These are phyloP conservation scores for Drosophila punjabiensis DNA, from an alignment of 1,140 invertebrate species.

Conservation along the genomic window DNA sequence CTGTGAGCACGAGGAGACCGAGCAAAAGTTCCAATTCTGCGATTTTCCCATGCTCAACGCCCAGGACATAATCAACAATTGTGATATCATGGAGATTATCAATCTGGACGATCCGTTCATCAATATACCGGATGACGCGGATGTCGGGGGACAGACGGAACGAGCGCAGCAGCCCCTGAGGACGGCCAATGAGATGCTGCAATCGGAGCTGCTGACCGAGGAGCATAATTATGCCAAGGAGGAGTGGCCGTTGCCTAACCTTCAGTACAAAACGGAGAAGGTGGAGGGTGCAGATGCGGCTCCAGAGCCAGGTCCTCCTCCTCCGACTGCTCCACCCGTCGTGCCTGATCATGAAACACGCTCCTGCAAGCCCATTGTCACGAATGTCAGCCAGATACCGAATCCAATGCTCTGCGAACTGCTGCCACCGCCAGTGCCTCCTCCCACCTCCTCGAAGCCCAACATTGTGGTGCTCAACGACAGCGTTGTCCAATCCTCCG, in stretches of 20 bases:
- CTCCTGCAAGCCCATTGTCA: conserved; percentile 79
- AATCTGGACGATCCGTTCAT: conserved; percentile 83
- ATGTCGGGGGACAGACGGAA: conserved; percentile 50
- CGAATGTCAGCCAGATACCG: conserved; percentile 76
- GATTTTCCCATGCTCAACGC: conserved; percentile 80
- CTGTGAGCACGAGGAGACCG: conserved; percentile 67
- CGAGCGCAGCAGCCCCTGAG: conserved; percentile 3
- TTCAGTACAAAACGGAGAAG: conserved; percentile 79
- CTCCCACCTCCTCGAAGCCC: conserved; percentile 49
- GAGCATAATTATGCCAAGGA: conserved; percentile 83
- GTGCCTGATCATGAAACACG: conserved; percentile 35
- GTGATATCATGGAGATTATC: conserved; percentile 85
- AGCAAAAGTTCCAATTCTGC: conserved; percentile 81
- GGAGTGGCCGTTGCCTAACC: conserved; percentile 63
- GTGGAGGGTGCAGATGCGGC: conserved; percentile 43
- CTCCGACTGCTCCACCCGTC: background rate
- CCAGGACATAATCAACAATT: conserved; percentile 83
- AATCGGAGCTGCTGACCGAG: conserved; percentile 70
- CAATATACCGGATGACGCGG: conserved; percentile 78
- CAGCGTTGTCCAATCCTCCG: conserved; percentile 77
- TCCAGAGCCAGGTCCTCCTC: background rate
- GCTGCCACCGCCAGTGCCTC: conserved; percentile 26
- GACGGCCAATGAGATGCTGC: conserved; percentile 65
- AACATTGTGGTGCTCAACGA: conserved; percentile 84
- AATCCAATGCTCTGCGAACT: conserved; percentile 62